A percentile compares a stretch with the other conserved stretches of the same genome.
Evolutionary conservation across 2,888 invertebrate species (phyloP).

Genomic region (Pandemis corylana): DNA sequence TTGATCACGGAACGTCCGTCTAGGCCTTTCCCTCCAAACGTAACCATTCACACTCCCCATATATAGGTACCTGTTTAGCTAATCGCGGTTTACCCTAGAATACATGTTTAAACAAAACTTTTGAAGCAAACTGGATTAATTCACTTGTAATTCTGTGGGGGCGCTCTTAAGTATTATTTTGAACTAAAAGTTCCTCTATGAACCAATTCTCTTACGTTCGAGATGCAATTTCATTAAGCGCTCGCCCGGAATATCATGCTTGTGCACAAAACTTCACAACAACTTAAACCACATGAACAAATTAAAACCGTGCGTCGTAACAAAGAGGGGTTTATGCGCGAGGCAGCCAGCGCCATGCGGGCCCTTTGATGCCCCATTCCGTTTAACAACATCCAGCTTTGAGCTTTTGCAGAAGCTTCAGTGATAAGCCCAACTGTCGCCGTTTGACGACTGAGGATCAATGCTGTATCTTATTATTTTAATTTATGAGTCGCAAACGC

Average conservation of each 20-base stretch:
- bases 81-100: too few relatives aligned
- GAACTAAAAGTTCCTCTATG: background rate
- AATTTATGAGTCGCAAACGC: background rate
- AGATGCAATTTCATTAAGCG: background rate
- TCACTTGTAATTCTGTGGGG: background rate
- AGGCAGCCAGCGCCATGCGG: conserved; percentile 25
- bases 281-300: conserved; percentile 30
- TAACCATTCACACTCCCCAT: too few relatives aligned
- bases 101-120: too few relatives aligned
- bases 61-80: too few relatives aligned
- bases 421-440: conserved; percentile 26
- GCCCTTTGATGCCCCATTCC: conserved; percentile 33
- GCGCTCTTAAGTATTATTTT: background rate
- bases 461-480: conserved; percentile 5
- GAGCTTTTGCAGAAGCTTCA: background rate
- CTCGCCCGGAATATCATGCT: background rate
- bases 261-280: conserved; percentile 1
- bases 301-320: conserved; percentile 26
- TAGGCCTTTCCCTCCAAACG: too few relatives aligned
- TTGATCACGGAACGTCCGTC: too few relatives aligned
- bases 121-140: too few relatives aligned
- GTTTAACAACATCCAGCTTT: conserved; percentile 21
- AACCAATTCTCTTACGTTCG: background rate
- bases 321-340: conserved; percentile 19
- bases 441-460: conserved; percentile 9